Evolutionary conservation across 2,113 vertebrate species (phyloP).

Genomic region (Ptilonorhynchus violaceus): DNA sequence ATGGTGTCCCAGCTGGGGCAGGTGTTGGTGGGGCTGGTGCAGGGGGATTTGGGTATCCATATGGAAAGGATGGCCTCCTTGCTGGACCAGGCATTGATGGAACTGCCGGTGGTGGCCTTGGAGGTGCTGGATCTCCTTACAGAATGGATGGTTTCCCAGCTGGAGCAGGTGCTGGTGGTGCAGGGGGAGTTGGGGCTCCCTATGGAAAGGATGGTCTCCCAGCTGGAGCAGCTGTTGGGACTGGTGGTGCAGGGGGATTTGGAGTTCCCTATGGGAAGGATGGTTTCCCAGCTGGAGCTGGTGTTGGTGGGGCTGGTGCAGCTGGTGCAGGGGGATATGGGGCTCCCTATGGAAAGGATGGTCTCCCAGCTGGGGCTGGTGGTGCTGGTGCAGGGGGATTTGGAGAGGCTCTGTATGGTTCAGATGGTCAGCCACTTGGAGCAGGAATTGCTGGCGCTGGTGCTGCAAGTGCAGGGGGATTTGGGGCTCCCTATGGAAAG

Average conservation of each 20-base stretch:
- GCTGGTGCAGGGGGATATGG: fast-evolving
- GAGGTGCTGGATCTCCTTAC: no score
- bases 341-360: fast-evolving
- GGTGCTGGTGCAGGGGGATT: fast-evolving
- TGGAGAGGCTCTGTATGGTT: background rate
- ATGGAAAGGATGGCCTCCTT: background rate
- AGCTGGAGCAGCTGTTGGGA: no score
- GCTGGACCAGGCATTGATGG: fast-evolving
- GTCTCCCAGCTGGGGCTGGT: background rate
- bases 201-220: background rate
- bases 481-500: background rate
- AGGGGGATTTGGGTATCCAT: fast-evolving
- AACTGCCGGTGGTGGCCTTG: fast-evolving
- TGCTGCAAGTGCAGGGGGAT: background rate
- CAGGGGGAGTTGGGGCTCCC: fast-evolving
- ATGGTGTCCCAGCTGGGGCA: background rate
- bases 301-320: no score
- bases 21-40: background rate
- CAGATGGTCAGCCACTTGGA: background rate
- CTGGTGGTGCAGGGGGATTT: no score
- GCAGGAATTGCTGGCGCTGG: background rate
- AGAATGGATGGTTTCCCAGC: background rate
- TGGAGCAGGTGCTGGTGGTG: background rate
- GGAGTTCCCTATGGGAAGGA: no score
- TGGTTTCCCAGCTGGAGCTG: no score